phyloP scores from a whole-genome alignment of 2,888 invertebrate species.

The Drosophila greeni region DNA sequence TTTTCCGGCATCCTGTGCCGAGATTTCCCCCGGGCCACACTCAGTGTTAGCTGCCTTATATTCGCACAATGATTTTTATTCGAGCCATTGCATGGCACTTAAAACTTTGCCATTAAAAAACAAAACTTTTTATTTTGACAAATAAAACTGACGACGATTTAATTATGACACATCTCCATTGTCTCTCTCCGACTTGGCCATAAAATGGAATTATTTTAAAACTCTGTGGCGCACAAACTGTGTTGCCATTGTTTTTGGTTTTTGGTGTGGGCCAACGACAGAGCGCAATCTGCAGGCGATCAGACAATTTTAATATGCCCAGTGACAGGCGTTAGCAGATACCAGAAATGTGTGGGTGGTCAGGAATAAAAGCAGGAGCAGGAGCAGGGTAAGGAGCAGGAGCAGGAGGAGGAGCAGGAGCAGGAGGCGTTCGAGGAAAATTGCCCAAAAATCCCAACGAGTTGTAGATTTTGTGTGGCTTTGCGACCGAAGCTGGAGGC shows the following conservation, averaged over 20 bases:
- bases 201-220: conserved; percentile 58
- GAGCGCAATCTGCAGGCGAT: conserved; percentile 66
- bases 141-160: conserved; percentile 69
- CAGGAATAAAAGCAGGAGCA: no score
- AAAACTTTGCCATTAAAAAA: conserved; percentile 55
- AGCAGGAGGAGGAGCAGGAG: neutral
- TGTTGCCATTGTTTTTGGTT: conserved; percentile 25
- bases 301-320: conserved; percentile 66
- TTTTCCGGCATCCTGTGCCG: neutral
- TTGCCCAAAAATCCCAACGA: conserved; percentile 39
- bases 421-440: conserved; percentile 7
- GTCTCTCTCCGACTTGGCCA: conserved; percentile 17
- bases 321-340: conserved; percentile 59
- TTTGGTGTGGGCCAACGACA: conserved; percentile 8
- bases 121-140: conserved; percentile 51
- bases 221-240: conserved; percentile 33
- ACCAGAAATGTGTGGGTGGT: conserved; percentile 38
- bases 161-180: conserved; percentile 58
- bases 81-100: conserved; percentile 35
- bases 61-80: conserved; percentile 44
- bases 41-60: conserved; percentile 18
- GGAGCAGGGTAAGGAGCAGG: neutral
- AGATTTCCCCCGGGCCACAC: conserved; percentile 27
- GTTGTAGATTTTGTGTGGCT: conserved; percentile 45
- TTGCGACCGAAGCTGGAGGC: conserved; percentile 22